A percentile compares a stretch with the other conserved stretches of the same genome.
phyloP scores from a whole-genome alignment of 2,797 vertebrate species.

The Pampus argenteus region DNA sequence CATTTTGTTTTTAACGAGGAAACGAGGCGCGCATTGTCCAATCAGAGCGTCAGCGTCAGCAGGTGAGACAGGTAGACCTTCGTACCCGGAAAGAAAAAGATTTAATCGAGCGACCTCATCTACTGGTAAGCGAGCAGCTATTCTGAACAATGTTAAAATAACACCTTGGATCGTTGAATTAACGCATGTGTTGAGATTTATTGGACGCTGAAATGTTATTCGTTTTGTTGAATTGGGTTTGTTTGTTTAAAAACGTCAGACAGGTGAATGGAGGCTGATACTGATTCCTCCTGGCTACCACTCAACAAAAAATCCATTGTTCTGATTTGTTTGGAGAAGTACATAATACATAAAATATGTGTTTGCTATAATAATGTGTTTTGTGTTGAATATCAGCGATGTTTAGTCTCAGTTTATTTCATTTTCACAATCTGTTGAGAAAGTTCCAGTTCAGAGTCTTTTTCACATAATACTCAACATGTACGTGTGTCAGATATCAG shows the following conservation, averaged over 20 bases:
- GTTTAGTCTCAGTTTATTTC: too few species aligned
- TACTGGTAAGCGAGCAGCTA: constrained; percentile 11
- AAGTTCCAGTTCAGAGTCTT: too few species aligned
- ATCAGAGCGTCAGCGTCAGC: not conserved
- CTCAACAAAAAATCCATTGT: not conserved
- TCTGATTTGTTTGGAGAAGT: not conserved
- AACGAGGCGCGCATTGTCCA: too few species aligned
- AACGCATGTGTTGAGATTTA: fast-evolving
- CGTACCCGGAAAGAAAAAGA: constrained; percentile 47
- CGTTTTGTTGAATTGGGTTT: not conserved
- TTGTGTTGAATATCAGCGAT: not conserved
- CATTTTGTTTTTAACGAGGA: too few species aligned
- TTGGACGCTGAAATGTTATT: not conserved
- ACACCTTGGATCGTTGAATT: not conserved
- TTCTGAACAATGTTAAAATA: not conserved
- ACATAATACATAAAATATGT: too few species aligned
- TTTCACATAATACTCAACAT: too few species aligned
- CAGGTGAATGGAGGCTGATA: not conserved
- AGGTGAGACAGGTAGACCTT: constrained; percentile 31
- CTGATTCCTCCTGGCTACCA: not conserved
- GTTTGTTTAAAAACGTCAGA: not conserved
- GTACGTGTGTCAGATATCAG: too few species aligned
- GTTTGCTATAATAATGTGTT: not conserved
- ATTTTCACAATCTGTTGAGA: too few species aligned
- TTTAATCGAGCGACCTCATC: not conserved